phyloP scores from a whole-genome alignment of 2,797 vertebrate species.

The Gymnoscopelus microlampas region DNA sequence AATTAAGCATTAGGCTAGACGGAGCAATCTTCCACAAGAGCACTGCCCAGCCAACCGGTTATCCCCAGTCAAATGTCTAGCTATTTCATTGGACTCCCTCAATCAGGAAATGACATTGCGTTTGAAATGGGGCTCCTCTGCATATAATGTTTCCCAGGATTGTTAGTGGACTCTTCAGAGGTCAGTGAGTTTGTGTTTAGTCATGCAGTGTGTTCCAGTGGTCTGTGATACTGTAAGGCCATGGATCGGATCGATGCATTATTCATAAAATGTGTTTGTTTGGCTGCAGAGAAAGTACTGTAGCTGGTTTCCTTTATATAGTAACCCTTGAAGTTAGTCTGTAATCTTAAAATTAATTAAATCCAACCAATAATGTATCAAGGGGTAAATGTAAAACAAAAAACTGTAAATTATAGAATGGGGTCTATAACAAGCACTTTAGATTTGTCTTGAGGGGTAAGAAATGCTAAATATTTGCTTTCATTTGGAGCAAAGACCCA shows the following conservation, averaged over 20 bases:
- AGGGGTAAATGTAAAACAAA: too few species aligned
- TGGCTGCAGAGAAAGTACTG: conserved; percentile 39
- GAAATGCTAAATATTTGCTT: too few species aligned
- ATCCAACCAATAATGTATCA: too few species aligned
- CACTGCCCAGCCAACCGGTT: conserved; percentile 20
- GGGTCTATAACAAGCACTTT: too few species aligned
- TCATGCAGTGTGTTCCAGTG: conserved; percentile 63
- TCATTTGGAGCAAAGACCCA: too few species aligned
- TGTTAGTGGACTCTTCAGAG: conserved; percentile 54
- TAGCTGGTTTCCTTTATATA: conserved; percentile 42
- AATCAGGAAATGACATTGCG: conserved; percentile 64
- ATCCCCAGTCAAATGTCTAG: conserved; percentile 41
- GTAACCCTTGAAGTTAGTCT: background rate
- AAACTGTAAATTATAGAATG: too few species aligned
- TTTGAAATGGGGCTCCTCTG: conserved; percentile 59
- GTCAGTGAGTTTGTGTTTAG: conserved; percentile 73
- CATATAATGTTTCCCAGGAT: conserved; percentile 61
- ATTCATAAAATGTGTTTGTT: conserved; percentile 66
- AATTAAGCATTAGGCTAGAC: conserved; percentile 38
- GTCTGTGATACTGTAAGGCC: conserved; percentile 62
- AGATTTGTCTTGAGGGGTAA: too few species aligned
- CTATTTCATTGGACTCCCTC: conserved; percentile 44
- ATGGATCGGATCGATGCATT: conserved; percentile 66
- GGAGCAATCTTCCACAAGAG: conserved; percentile 39
- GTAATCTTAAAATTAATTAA: too few species aligned